phyloP scores from a whole-genome alignment of 2,113 vertebrate genomes.

The Hemicordylus capensis region DNA sequence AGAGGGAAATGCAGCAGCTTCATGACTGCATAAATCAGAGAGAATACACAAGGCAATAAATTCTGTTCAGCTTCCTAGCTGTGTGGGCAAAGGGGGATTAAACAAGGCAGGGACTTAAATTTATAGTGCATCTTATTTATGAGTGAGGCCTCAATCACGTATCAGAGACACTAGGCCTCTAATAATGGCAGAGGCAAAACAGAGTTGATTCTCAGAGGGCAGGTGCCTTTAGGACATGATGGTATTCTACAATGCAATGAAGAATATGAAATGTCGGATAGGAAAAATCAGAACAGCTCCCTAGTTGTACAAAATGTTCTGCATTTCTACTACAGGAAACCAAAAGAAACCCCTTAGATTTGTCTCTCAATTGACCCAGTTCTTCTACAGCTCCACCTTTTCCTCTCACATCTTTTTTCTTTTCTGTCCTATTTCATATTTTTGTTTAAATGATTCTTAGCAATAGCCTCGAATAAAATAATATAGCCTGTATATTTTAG shows the following conservation, averaged over 20 bases:
- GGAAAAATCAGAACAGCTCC: slow-evolving; percentile 35
- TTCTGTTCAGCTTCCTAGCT: slow-evolving; percentile 69
- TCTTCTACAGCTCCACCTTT: slow-evolving; percentile 41
- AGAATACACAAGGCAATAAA: slow-evolving; percentile 70
- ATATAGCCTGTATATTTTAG: slow-evolving; percentile 34
- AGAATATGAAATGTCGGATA: slow-evolving; percentile 49
- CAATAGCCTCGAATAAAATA: slow-evolving; percentile 25
- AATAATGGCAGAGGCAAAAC: slow-evolving; percentile 70
- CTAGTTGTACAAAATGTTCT: slow-evolving; percentile 10
- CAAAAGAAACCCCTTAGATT: slow-evolving; percentile 33
- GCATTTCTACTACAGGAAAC: slow-evolving; percentile 21
- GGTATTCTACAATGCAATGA: slow-evolving; percentile 28
- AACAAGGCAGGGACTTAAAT: slow-evolving; percentile 73
- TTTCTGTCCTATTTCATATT: not conserved
- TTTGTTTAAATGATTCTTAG: not conserved
- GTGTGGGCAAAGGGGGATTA: slow-evolving; percentile 73
- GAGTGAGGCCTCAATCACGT: slow-evolving; percentile 76
- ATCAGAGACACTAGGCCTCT: slow-evolving; percentile 64
- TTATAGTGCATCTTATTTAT: slow-evolving; percentile 73
- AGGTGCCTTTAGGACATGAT: slow-evolving; percentile 61
- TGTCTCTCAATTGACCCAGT: slow-evolving; percentile 37
- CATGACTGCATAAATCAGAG: slow-evolving; percentile 73
- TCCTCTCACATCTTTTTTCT: slow-evolving; percentile 15
- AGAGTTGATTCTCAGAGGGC: slow-evolving; percentile 54
- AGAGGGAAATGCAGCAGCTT: slow-evolving; percentile 68